Percentiles rank a stretch among this genome's conserved stretches.
These are phyloP conservation scores for Lobophora halterata DNA, from an alignment of 2,888 invertebrate species.

Conservation along the genomic window DNA sequence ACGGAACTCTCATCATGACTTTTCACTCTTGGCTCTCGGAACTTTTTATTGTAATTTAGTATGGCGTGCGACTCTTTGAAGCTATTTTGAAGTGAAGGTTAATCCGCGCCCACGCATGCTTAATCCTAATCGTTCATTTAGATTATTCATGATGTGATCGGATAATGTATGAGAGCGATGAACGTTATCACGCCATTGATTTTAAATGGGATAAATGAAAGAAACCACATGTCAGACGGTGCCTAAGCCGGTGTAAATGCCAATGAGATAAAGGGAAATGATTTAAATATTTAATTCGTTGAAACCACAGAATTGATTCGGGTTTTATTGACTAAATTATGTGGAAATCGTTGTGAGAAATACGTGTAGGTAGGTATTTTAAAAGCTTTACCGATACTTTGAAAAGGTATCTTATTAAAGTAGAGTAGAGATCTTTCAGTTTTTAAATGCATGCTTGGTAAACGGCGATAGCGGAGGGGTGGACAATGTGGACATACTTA, in stretches of 20 bases:
- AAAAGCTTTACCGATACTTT: no score
- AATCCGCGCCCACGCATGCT: conserved; percentile 65
- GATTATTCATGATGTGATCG: conserved; percentile 44
- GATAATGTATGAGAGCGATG: conserved; percentile 68
- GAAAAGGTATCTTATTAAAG: no score
- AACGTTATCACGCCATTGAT: conserved; percentile 65
- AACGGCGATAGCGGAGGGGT: no score
- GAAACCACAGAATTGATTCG: conserved; percentile 6
- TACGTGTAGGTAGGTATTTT: no score
- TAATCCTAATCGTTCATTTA: conserved; percentile 70
- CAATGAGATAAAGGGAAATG: conserved; percentile 5
- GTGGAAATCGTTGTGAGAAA: conserved; percentile 1
- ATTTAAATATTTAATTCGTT: conserved; percentile 7
- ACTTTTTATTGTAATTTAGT: conserved; percentile 42
- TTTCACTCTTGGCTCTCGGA: conserved; percentile 1
- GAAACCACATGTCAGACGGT: conserved; percentile 36
- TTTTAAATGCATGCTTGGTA: neutral
- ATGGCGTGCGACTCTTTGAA: conserved; percentile 37
- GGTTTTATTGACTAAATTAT: conserved; percentile 4
- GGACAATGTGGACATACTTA: no score
- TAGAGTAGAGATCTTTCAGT: neutral
- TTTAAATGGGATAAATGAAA: conserved; percentile 61
- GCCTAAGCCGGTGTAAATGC: conserved; percentile 21
- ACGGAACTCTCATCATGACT: conserved; percentile 13
- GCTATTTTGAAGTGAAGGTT: conserved; percentile 53